Percentiles rank a stretch among this genome's conserved stretches.
phyloP scores from a whole-genome alignment of 2,797 vertebrate genomes.

The Cacajao melanocephalus region DNA sequence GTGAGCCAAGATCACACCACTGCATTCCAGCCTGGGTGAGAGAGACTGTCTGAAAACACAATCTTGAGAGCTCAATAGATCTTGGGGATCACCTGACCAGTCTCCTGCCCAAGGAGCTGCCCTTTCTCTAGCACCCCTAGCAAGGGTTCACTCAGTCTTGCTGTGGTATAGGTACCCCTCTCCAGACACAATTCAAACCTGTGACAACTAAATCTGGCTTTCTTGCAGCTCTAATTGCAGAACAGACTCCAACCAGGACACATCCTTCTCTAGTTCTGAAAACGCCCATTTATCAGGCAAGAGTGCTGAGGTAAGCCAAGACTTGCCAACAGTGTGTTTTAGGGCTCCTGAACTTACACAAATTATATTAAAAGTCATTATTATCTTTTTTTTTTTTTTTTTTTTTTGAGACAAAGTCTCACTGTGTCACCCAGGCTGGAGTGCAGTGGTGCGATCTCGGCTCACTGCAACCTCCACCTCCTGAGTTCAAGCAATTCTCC shows the following conservation, averaged over 20 bases:
- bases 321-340: neutral
- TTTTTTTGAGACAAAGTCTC: too few relatives aligned
- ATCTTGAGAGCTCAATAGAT: neutral
- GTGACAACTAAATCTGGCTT: neutral
- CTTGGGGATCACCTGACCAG: neutral
- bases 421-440: too few relatives aligned
- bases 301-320: neutral
- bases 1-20: too few relatives aligned
- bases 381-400: too few relatives aligned
- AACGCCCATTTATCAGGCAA: neutral
- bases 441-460: too few relatives aligned
- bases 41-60: too few relatives aligned
- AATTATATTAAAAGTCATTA: too few relatives aligned
- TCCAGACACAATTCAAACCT: neutral
- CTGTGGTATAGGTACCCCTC: neutral
- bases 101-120: neutral
- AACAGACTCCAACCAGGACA: neutral
- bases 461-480: too few relatives aligned
- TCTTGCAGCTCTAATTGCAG: neutral
- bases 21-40: too few relatives aligned
- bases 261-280: neutral
- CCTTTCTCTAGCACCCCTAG: neutral
- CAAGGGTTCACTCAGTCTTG: too few relatives aligned
- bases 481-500: too few relatives aligned
- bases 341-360: neutral